phyloP scores from a whole-genome alignment of 1,140 invertebrate genomes.

The Antheraea pernyi region DNA sequence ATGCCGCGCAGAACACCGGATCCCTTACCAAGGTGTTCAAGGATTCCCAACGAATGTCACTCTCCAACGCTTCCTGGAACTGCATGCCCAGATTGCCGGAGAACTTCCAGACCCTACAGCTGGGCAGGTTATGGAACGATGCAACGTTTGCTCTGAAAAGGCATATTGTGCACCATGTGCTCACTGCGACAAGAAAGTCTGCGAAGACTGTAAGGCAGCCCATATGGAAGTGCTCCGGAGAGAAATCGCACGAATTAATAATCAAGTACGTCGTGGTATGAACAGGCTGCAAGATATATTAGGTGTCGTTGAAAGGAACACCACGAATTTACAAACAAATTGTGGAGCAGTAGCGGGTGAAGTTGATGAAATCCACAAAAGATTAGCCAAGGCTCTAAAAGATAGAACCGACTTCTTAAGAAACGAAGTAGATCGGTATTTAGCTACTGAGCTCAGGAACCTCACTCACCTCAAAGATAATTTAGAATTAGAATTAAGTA shows the following conservation, averaged over 20 bases:
- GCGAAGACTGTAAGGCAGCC: conserved; percentile 94
- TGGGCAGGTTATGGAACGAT: conserved; percentile 90
- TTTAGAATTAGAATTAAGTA: conserved; percentile 94
- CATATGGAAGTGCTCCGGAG: conserved; percentile 97
- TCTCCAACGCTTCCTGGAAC: conserved; percentile 95
- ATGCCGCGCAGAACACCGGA: conserved; percentile 97
- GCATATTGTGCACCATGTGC: conserved; percentile 92
- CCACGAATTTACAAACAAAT: conserved; percentile 90
- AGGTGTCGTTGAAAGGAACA: conserved; percentile 91
- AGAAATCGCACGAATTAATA: conserved; percentile 96
- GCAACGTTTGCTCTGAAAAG: conserved; percentile 96
- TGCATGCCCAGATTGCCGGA: conserved; percentile 96
- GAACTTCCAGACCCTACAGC: conserved; percentile 93
- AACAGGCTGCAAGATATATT: conserved; percentile 92
- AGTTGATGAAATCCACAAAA: conserved; percentile 94
- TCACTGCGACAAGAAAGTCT: conserved; percentile 97
- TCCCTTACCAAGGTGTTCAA: conserved; percentile 97
- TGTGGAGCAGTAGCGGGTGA: conserved; percentile 92
- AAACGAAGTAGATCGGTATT: conserved; percentile 93
- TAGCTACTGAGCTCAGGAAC: conserved; percentile 90
- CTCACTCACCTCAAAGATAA: conserved; percentile 94
- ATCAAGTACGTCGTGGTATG: conserved; percentile 92
- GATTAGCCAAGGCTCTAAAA: conserved; percentile 94
- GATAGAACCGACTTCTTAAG: conserved; percentile 93
- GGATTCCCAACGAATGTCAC: conserved; percentile 98